Base-by-base conservation (phyloP, 2,888 invertebrate species). In the Pristionchus exspectatus region DNA sequence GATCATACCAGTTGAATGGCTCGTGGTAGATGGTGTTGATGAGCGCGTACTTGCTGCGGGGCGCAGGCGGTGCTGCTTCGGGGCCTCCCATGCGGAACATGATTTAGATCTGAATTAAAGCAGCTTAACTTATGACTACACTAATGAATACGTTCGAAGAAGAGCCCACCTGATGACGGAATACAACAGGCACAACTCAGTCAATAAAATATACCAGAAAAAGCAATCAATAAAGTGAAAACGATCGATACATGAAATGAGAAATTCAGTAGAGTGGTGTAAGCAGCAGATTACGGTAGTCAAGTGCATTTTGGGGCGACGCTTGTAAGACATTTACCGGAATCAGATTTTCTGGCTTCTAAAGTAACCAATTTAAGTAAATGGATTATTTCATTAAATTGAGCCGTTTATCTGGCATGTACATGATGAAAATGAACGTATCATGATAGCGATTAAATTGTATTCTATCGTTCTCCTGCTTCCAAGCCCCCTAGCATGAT, bases 1-100 rank as follows among this genome's bases (percentile, higher is more conserved):
- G n/a, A n/a, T n/a, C n/a, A n/a, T 88, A 88, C 87, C 87, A 88
- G 63, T 88, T 88, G 87, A 88, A 88, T n/a, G 87, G 87, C 27
- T 88, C 87, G 87, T 88, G 69, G 74, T 88, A 88, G 74, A 88
- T 88, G 56, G 54, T 74, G 56, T 88, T 56, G 74, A 88, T 59
- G 74, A 88, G 27, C 24, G 72, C 74, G 74, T 88, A 88, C 74
- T 88, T 88, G 87, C 87, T 88, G 72, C 69, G 87, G 16, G 87
- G 87, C 54, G 72, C 74, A 33, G 87, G 74, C 30, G 87, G 74
- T 54, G 54, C 63, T 50, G 87, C 72, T 38, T 56, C 56, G 38
- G 56, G 56, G 21, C 63, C 63, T 88, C 56, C 56, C 72, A 88
- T 72, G n/a, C 87, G 87, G 74, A 88, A 88, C 87, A 88, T 87